Base-by-base conservation (phyloP, 2,113 vertebrate genomes). In the Odontophorus gujanensis region DNA sequence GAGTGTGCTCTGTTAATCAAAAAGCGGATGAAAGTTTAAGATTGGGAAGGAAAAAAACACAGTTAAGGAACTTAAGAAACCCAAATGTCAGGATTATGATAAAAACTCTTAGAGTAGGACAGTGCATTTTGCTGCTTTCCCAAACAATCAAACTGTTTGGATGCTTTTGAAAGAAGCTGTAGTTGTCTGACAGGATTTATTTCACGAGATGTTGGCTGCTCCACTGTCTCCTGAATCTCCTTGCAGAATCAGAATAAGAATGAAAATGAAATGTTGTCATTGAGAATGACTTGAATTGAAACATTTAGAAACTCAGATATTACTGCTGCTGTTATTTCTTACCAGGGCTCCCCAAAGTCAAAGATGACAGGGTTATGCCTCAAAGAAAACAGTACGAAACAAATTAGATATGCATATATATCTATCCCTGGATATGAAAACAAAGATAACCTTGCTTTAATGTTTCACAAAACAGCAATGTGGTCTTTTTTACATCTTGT, bases 131-230 rank as follows among this genome's bases (percentile, higher is more conserved):
- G 25, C 28, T 94, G 67, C 19, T 84, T 90, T 87, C 93, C 66
- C 30, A 83, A 90, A 84, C n/a, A 87, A 92, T 78, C 40, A 69
- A 76, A 79, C 45, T 45, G 26, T 34, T 85, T 7, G 1, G 26
- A 88, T 48, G 38, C 32, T 87, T 89, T 87, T 91, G 57, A 83
- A 86, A 73, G 80, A 75, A 90, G 32, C 58, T 30, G 15, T 68
- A 47, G 57, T 68, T 92, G 61, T 96, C 93, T 97, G 89, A 90
- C 69, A 92, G 6, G 57, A 86, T 87, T 67, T 93, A 67, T 84
- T 91, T 90, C 66, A 47, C 88, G 68, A 76, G 20, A 79, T 80
- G 16, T 78, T 92, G 86, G 66, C 87, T 96, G 67, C 57, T 87
- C 58, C 85, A 13, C 87, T 66, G 53, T 79, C 50, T 87, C 42